Base-by-base conservation (phyloP, 2,888 invertebrate species). In the Drosophila mimetica region DNA sequence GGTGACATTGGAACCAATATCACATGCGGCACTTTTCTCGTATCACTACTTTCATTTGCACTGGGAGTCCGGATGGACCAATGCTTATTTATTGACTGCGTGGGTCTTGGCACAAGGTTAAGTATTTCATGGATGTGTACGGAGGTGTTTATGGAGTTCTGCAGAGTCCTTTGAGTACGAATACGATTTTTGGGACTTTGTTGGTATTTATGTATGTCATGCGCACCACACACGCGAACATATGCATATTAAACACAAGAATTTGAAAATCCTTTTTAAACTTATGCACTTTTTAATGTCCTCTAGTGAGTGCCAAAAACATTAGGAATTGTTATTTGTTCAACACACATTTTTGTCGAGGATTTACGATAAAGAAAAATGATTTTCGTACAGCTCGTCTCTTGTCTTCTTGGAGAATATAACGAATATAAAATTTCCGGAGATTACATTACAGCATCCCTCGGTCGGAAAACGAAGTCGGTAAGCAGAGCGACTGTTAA, bases 391-490 rank as follows among this genome's bases (percentile, higher is more conserved):
- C 46, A 13, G 46, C 79, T 30, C 57, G 80, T 79, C 80, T 75
- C 71, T 63, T 77, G 67, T 63, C 79, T 59, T 65, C 75, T 79
- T 69, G 64, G 53, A 70, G 71, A 61, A 60, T 75, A 73, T 65
- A 67, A 58, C 66, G 67, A 86, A 78, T 81, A 84, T 81, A 76
- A 77, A 57, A 52, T 63, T 50, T 55, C 69, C 42, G 41, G 53
- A 77, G 75, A 86, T 73, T 72, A 66, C 72, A 67, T 73, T 72
- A 65, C 72, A 67, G 75, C 79, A 67, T 61, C 63, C 48, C 61
- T 61, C 36, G 39, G 52, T 14, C 55, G 57, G 54, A 36, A 25
- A 16, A 16, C 55, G 34, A 34, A 16, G 16, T 52, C 51, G 14
- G 53, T 14, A 30, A 11, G 32, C 51, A n/a, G n/a, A n/a, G 20